Percentiles rank a stretch among this genome's conserved stretches.
phyloP scores from a whole-genome alignment of 2,888 invertebrate species.

The Rutpela maculata region DNA sequence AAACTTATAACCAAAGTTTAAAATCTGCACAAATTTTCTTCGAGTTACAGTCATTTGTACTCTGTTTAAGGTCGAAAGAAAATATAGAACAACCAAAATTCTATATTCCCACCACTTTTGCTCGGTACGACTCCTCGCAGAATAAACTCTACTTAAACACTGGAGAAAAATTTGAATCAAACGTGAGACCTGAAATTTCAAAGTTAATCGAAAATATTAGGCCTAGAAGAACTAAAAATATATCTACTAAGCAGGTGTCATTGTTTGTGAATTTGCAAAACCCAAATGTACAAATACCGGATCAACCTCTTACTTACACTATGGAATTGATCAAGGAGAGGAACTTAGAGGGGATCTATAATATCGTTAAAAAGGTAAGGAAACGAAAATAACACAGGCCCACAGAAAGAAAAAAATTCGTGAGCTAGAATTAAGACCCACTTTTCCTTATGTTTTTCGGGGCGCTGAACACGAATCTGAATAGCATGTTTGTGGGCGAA shows the following conservation, averaged over 20 bases:
- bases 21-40: no score
- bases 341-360: constrained; percentile 69
- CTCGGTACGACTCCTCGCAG: constrained; percentile 80
- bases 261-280: constrained; percentile 78
- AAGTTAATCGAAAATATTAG: constrained; percentile 44
- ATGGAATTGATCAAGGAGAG: constrained; percentile 55
- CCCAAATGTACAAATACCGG: constrained; percentile 67
- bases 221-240: constrained; percentile 30
- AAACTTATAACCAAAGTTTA: no score
- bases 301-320: constrained; percentile 53
- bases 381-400: no score
- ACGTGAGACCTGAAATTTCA: constrained; percentile 51
- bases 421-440: no score
- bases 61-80: constrained; percentile 51
- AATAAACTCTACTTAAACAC: constrained; percentile 63
- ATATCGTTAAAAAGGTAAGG: constrained; percentile 59
- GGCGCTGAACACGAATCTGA: no score
- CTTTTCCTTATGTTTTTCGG: no score
- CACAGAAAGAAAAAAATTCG: no score
- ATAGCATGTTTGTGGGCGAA: no score
- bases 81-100: constrained; percentile 72
- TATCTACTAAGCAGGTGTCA: constrained; percentile 69
- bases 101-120: constrained; percentile 86
- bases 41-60: no score
- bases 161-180: constrained; percentile 53